A percentile compares a stretch with the other conserved stretches of the same genome.
Evolutionary conservation across 2,888 invertebrate genomes (phyloP).

Genomic region (Bimastos eiseni): DNA sequence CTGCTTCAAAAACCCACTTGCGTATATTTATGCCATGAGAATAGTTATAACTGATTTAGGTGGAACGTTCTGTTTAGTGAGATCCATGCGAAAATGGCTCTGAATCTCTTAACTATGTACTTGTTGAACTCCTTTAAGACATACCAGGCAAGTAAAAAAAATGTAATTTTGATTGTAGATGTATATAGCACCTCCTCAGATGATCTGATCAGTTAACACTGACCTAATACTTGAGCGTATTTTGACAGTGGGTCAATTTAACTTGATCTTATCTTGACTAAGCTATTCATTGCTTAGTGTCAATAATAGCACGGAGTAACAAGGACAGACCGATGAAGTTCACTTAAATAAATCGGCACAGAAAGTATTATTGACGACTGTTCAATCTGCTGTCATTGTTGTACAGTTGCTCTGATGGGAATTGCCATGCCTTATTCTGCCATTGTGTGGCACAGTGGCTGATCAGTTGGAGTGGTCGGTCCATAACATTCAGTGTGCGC

Average conservation of each 20-base stretch:
- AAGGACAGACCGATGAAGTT: too few species aligned
- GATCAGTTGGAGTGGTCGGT: too few species aligned
- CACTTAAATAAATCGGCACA: too few species aligned
- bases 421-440: neutral
- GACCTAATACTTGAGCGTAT: neutral
- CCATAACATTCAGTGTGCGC: too few species aligned
- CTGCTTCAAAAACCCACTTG: neutral
- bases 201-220: neutral
- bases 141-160: neutral
- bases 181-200: neutral
- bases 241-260: neutral
- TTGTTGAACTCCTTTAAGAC: neutral
- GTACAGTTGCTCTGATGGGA: neutral
- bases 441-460: too few species aligned
- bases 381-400: neutral
- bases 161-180: neutral
- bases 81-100: neutral
- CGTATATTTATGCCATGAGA: neutral
- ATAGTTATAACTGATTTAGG: neutral
- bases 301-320: too few species aligned
- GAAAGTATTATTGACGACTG: slow-evolving; percentile 36
- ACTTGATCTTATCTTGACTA: neutral
- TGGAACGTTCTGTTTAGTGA: neutral
- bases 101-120: neutral
- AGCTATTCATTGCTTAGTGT: too few species aligned